A percentile compares a stretch with the other conserved stretches of the same genome.
These are phyloP conservation scores for Mirza zaza DNA, from an alignment of 2,113 vertebrate genomes.

Conservation along the genomic window DNA sequence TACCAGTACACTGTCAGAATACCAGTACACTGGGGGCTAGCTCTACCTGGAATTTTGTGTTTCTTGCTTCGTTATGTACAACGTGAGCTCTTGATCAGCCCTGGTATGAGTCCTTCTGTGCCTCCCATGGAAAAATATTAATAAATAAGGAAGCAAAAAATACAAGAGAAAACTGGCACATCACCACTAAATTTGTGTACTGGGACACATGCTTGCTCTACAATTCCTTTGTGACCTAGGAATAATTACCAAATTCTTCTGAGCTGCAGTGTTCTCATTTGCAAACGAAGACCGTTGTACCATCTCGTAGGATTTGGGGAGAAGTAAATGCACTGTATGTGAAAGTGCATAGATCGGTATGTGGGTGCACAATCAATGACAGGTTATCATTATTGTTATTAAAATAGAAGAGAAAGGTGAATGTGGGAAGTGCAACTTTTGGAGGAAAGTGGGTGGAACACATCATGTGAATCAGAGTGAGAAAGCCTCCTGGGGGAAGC, in stretches of 20 bases:
- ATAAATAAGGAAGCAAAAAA: not conserved
- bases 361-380: too few relatives aligned
- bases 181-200: not conserved
- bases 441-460: rapidly evolving
- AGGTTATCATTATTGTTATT: not conserved
- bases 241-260: not conserved
- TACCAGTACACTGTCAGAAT: rapidly evolving
- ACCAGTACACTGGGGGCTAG: rapidly evolving
- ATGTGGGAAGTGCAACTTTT: not conserved
- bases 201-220: not conserved
- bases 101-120: too few relatives aligned
- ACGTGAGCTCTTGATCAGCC: not conserved
- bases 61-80: not conserved
- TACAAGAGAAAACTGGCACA: not conserved
- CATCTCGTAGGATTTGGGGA: rapidly evolving
- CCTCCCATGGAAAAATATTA: not conserved
- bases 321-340: not conserved
- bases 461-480: not conserved
- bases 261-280: not conserved
- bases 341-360: rapidly evolving
- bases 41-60: not conserved
- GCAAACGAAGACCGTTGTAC: not conserved
- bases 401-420: not conserved
- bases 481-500: not conserved
- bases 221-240: not conserved